Conservation (phyloP, 2,888 invertebrate genomes). For the Amphiduros pacificus region DNA sequence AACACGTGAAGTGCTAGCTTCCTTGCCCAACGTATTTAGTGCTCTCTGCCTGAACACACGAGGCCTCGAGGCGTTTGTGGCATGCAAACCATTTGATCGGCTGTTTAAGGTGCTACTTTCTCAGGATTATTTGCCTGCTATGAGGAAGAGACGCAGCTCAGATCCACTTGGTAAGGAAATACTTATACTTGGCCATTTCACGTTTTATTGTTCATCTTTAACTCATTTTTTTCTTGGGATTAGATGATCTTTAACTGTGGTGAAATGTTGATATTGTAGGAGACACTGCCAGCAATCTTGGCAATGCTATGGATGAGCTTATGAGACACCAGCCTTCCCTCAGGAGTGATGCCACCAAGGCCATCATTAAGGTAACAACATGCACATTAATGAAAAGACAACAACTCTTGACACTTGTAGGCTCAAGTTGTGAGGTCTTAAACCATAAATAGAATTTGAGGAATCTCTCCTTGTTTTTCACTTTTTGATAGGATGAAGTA, state of each 20-base stretch:
- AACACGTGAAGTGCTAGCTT: conserved; percentile 70
- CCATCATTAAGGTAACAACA: conserved; percentile 71
- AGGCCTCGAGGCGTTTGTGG: conserved; percentile 77
- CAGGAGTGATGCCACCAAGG: conserved; percentile 75
- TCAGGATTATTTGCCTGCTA: conserved; percentile 80
- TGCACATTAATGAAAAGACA: neutral
- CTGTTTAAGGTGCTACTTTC: conserved; percentile 75
- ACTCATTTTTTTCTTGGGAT: too few species aligned
- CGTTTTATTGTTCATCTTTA: too few species aligned
- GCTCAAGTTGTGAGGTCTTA: too few species aligned
- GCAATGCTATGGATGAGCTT: conserved; percentile 85
- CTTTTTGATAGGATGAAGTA: too few species aligned
- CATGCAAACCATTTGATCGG: conserved; percentile 79
- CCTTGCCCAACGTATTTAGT: conserved; percentile 80
- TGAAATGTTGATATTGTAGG: too few species aligned
- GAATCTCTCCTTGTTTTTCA: too few species aligned
- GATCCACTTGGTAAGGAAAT: conserved; percentile 63
- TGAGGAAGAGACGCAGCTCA: conserved; percentile 78
- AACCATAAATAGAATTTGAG: too few species aligned
- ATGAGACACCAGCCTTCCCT: conserved; percentile 86
- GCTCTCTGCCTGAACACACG: conserved; percentile 82
- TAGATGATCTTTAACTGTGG: too few species aligned
- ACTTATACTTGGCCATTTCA: too few species aligned
- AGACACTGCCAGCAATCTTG: conserved; percentile 77
- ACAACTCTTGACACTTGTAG: too few species aligned